Evolutionary conservation across 2,113 vertebrate species (phyloP), one percentile per base, ranked within the genome.

Genomic region (Tonatia bakeri): DNA sequence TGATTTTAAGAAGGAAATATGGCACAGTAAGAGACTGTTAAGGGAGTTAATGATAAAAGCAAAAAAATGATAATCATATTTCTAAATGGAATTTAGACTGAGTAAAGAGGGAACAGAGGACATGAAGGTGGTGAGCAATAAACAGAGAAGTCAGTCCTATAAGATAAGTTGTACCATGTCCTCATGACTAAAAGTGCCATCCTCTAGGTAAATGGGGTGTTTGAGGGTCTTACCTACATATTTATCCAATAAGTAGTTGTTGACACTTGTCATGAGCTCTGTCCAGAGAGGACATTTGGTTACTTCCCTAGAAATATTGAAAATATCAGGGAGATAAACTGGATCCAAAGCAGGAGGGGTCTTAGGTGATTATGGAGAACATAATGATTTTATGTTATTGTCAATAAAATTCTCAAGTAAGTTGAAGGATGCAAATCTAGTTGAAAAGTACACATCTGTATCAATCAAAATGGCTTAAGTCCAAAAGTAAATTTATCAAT

Each of bases 301-400:
- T 86, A 52, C 70, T 93, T 94, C 38, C 54, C 31, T 36, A 38
- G 59, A 86, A 90, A 81, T 3, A 40, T 19, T 83, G 67, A 50
- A 94, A 95, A n/a, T 81, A 85, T 36, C 19, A 67, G 69, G 45
- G 43, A 87, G 65, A 17, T 40, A 76, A 70, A n/a, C 1, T 82
- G 77, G 28, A 91, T 64, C n/a, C 47, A 79, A 38, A 82, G 54
- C 24, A 87, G 52, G 70, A 47, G 5, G 69, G 20, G 22, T 82
- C 43, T 65, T 56, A 31, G 38, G 36, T 77, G 45, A 97, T 81
- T 85, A 56, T 40, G n/a, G 52, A 96, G 69, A 82, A 94, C 1
- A 87, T 38, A 36, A 33, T 54, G 81, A 92, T 87, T 90, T 91
- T 54, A 96, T 69, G 91, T 94, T 77, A 50, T 79, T 93, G 70